Percentiles rank a stretch among this genome's conserved stretches.
phyloP scores from a whole-genome alignment of 1,140 invertebrate genomes.

The Cotesia glomerata region DNA sequence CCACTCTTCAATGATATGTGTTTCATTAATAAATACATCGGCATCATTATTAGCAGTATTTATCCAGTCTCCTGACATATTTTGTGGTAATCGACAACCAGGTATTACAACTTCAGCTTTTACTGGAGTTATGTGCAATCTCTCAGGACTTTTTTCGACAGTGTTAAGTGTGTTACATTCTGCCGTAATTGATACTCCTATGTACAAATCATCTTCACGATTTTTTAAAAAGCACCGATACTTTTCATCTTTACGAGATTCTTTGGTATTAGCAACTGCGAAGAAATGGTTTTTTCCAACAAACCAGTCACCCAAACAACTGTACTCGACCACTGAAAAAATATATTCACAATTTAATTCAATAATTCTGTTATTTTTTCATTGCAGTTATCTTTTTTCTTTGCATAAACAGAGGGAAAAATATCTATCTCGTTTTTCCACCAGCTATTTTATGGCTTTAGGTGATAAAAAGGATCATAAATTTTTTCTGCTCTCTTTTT shows the following conservation, averaged over 20 bases:
- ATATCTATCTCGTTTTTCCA: no score
- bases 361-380: not conserved
- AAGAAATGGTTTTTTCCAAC: slow-evolving; percentile 95
- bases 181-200: slow-evolving; percentile 89
- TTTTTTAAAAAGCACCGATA: slow-evolving; percentile 93
- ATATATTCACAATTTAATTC: slow-evolving; percentile 16
- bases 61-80: slow-evolving; percentile 94
- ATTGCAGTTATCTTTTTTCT: no score
- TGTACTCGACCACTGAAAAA: slow-evolving; percentile 83
- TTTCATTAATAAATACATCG: slow-evolving; percentile 92
- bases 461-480: no score
- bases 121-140: slow-evolving; percentile 85
- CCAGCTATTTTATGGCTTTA: no score
- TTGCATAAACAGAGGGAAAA: no score
- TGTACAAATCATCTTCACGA: slow-evolving; percentile 89
- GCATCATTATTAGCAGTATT: slow-evolving; percentile 96
- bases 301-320: slow-evolving; percentile 94
- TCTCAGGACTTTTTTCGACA: slow-evolving; percentile 90
- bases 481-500: no score
- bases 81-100: slow-evolving; percentile 89
- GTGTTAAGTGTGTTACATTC: slow-evolving; percentile 92
- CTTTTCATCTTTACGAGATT: slow-evolving; percentile 91
- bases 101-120: slow-evolving; percentile 87
- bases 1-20: slow-evolving; percentile 94
- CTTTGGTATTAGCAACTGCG: slow-evolving; percentile 92